Percentiles rank a stretch among this genome's conserved stretches.
Evolutionary conservation across 2,797 vertebrate genomes (phyloP).

Genomic region (Meriones psammophilus): DNA sequence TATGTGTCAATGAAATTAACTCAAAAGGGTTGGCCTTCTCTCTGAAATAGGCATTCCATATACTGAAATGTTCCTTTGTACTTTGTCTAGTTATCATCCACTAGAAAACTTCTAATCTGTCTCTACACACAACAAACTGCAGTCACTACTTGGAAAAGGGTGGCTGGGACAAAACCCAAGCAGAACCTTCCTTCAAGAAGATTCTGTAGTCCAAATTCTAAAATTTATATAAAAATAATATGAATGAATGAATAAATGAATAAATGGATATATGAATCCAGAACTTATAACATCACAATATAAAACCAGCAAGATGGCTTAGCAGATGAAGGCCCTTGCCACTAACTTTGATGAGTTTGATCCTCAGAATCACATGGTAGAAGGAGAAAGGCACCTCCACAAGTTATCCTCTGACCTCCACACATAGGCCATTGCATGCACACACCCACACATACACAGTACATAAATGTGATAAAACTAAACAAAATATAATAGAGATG

Average conservation of each 20-base stretch:
- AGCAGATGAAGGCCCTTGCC: background rate
- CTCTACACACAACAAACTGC: background rate
- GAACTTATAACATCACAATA: background rate
- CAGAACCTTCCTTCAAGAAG: slow-evolving; percentile 4
- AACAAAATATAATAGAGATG: background rate
- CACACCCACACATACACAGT: background rate
- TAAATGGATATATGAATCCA: background rate
- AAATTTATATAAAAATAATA: slow-evolving; percentile 1
- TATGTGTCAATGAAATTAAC: background rate
- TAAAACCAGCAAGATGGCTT: background rate
- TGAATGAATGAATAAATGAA: background rate
- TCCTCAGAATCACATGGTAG: background rate
- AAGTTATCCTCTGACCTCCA: background rate
- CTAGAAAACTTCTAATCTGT: slow-evolving; percentile 50
- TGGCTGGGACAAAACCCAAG: slow-evolving; percentile 39
- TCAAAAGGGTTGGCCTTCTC: background rate
- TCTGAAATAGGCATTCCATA: background rate
- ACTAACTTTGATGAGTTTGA: background rate
- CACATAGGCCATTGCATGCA: background rate
- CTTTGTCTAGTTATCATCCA: slow-evolving; percentile 60
- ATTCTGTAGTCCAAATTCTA: background rate
- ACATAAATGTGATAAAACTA: background rate
- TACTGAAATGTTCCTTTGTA: slow-evolving; percentile 4
- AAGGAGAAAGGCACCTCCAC: background rate
- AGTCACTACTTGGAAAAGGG: background rate